Evolutionary conservation across 2,113 vertebrate genomes (phyloP), one percentile per base, ranked within the genome.

Genomic region (Corvus hawaiiensis): DNA sequence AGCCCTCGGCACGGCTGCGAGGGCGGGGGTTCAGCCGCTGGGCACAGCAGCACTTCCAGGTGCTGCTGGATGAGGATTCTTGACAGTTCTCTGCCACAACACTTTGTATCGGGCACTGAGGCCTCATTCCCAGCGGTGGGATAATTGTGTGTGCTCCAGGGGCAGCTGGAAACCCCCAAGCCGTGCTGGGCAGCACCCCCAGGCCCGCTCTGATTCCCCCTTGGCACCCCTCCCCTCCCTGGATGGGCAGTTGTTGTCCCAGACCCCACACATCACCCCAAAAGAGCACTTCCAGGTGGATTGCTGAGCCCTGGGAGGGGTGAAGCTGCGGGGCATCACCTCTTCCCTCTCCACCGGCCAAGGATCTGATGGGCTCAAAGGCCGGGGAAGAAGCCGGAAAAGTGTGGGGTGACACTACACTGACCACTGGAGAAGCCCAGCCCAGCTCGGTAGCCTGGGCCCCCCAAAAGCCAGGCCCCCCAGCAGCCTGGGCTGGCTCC

Each of bases 41-140:
- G 26, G 63, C 75, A 49, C 56, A 11, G 2, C 3, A 0, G 30
- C 43, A 39, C 52, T 35, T 24, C 17, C 1, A 0, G 56, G 30
- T 1, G 23, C 7, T 11, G 28, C 12, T 16, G 30, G 14, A 1
- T 23, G 74, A 37, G 35, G 30, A 22, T 35, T 24, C 13, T 3
- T 3, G 46, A 2, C 7, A 3, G 32, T 87, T 23, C 43, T 7
- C 7, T 30, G 55, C 22, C 55, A 33, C 64, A 11, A 0, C 7
- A 10, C 16, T 64, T 48, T 4, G 2, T 4, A 6, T 1, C 3
- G 12, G 59, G 54, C 16, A 5, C 39, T 6, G 37, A 55, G 58
- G 18, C 6, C 9, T 56, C n/a, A 7, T 49, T 78, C n/a, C 46
- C 1, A 3, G 43, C 18, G 2, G 10, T 0, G 1, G 33, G 54